These are phyloP conservation scores for Machaerirhynchus nigripectus DNA, from an alignment of 2,113 vertebrate genomes.

Conservation along the genomic window DNA sequence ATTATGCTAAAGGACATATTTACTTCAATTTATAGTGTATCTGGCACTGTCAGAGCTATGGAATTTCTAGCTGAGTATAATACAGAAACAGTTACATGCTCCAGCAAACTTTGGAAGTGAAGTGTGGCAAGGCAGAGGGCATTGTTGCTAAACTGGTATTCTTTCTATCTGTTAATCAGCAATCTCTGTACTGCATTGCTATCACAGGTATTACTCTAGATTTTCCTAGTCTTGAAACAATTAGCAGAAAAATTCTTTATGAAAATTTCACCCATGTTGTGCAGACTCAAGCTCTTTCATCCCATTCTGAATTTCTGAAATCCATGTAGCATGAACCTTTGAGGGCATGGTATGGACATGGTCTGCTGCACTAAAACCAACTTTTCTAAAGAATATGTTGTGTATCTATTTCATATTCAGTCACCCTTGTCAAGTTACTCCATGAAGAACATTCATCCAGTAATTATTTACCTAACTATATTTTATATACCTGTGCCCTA, in stretches of 20 bases:
- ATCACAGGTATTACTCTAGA: neutral
- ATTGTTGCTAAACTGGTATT: neutral
- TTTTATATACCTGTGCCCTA: neutral
- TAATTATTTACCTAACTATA: neutral
- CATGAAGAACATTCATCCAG: neutral
- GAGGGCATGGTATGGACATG: neutral
- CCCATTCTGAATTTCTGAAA: neutral
- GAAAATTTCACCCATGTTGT: neutral
- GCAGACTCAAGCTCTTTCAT: neutral
- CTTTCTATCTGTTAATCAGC: neutral
- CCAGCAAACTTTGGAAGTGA: neutral
- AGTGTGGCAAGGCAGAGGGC: neutral
- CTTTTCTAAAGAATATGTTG: neutral
- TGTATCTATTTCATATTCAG: neutral
- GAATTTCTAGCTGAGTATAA: conserved; percentile 1
- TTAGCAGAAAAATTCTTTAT: neutral
- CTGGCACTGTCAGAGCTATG: conserved; percentile 9
- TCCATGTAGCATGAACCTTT: neutral
- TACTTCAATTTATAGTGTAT: conserved; percentile 27
- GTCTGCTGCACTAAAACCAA: neutral
- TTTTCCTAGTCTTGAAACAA: neutral
- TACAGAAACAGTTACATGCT: neutral
- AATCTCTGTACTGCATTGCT: neutral
- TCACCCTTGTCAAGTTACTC: neutral
- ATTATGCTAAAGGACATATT: neutral